Conservation (phyloP, 2,888 invertebrate genomes). For the Coelinius sp. region DNA sequence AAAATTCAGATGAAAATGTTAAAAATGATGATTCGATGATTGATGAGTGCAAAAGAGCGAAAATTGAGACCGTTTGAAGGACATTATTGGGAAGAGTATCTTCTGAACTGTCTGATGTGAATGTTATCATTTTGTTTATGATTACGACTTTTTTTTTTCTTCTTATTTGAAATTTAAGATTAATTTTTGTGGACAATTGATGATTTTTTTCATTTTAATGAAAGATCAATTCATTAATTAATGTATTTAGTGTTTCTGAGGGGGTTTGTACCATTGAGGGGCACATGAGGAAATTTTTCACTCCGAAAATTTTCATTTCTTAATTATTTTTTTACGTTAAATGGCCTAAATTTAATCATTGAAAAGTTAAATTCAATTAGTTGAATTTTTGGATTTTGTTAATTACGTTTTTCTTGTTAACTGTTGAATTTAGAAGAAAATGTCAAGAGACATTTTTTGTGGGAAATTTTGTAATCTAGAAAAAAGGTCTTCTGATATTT, state of each 20-base stretch:
- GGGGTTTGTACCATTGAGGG: not conserved
- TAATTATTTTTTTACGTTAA: not conserved
- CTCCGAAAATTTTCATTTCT: not conserved
- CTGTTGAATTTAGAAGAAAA: not conserved
- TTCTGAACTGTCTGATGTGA: slow-evolving; percentile 49
- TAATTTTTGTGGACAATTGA: not conserved
- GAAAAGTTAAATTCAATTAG: not conserved
- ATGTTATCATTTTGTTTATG: no score
- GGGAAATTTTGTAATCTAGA: not conserved
- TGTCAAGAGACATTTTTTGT: not conserved
- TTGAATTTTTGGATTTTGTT: not conserved
- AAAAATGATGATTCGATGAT: slow-evolving; percentile 51
- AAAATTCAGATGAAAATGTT: slow-evolving; percentile 51
- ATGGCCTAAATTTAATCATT: not conserved
- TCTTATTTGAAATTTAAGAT: slow-evolving; percentile 18
- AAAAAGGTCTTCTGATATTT: not conserved
- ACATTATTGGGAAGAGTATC: no score
- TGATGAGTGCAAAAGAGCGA: slow-evolving; percentile 60
- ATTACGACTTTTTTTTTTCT: slow-evolving; percentile 33
- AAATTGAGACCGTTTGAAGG: slow-evolving; percentile 60
- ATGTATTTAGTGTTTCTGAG: slow-evolving; percentile 6
- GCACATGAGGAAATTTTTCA: not conserved
- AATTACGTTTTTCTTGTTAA: not conserved
- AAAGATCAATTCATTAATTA: not conserved
- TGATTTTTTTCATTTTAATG: slow-evolving; percentile 44